Percentiles rank a stretch among this genome's conserved stretches.
phyloP scores from a whole-genome alignment of 2,113 vertebrate species.

The Narcine bancroftii region DNA sequence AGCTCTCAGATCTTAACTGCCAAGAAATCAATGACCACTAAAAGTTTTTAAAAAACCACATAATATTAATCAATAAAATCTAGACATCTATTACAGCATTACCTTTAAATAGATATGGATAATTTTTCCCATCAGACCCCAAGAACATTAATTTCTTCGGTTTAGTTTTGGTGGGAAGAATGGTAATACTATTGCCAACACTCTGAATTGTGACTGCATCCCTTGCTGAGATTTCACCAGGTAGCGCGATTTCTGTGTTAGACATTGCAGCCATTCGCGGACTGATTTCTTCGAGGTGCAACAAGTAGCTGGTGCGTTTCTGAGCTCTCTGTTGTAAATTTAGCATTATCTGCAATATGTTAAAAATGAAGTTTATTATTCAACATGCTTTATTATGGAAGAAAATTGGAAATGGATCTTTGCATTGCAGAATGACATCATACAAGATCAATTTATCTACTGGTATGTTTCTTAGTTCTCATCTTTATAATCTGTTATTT shows the following conservation, averaged over 20 bases:
- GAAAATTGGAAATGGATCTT: not conserved
- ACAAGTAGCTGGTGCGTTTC: slow-evolving; percentile 87
- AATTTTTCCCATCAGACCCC: slow-evolving; percentile 88
- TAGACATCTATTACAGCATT: not conserved
- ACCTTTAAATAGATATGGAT: slow-evolving; percentile 98
- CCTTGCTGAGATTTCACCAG: slow-evolving; percentile 85
- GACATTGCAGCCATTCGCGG: slow-evolving; percentile 84
- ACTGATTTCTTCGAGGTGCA: slow-evolving; percentile 88
- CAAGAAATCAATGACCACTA: not conserved
- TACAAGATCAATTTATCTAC: not conserved
- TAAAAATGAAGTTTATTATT: slow-evolving; percentile 24
- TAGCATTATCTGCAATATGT: slow-evolving; percentile 77
- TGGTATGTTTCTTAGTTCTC: not conserved
- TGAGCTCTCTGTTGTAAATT: slow-evolving; percentile 94
- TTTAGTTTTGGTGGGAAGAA: slow-evolving; percentile 95
- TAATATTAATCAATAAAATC: not conserved
- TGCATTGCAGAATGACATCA: not conserved
- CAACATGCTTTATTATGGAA: not conserved
- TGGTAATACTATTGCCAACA: slow-evolving; percentile 88
- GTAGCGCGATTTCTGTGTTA: slow-evolving; percentile 87
- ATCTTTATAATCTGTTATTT: not conserved
- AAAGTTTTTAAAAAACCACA: not conserved
- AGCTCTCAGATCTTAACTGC: not conserved
- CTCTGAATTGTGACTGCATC: slow-evolving; percentile 90
- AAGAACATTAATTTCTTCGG: slow-evolving; percentile 93